Percentiles rank a stretch among this genome's conserved stretches.
Conservation (phyloP, 2,888 invertebrate species). For the Dryobotodes eremita region DNA sequence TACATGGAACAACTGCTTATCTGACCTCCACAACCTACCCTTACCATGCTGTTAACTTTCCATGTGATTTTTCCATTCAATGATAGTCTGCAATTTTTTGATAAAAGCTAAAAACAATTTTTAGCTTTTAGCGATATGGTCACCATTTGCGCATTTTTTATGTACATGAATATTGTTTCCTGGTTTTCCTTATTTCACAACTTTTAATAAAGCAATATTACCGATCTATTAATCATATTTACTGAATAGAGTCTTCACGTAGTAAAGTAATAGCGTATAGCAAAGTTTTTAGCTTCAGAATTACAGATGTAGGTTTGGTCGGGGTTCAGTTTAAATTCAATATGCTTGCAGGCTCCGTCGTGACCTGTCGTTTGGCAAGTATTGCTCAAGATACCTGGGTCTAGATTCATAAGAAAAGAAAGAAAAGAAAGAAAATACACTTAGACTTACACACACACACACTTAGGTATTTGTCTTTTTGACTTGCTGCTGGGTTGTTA, state of each 20-base stretch:
- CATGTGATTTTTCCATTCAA: not conserved
- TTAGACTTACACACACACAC: too few species aligned
- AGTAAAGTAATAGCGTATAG: not conserved
- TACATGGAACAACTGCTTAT: too few species aligned
- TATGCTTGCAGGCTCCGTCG: slow-evolving; percentile 44
- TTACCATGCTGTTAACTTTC: not conserved
- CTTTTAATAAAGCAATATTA: not conserved
- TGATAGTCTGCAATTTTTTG: too few species aligned
- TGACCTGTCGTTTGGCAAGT: slow-evolving; percentile 46
- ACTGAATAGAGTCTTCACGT: not conserved
- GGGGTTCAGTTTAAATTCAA: slow-evolving; percentile 62
- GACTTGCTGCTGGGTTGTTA: slow-evolving; percentile 13
- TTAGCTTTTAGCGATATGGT: not conserved
- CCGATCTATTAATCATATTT: not conserved
- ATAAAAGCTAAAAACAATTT: too few species aligned
- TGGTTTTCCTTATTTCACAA: too few species aligned
- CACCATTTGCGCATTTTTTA: not conserved
- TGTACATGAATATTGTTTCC: not conserved
- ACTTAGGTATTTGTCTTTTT: too few species aligned
- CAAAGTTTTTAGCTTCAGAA: slow-evolving; percentile 18
- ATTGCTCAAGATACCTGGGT: slow-evolving; percentile 32
- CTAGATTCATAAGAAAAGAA: too few species aligned
- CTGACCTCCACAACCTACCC: too few species aligned
- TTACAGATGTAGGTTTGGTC: slow-evolving; percentile 26
- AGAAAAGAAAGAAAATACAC: too few species aligned